phyloP scores from a whole-genome alignment of 1,140 invertebrate species.

The Neotoxoptera formosana region DNA sequence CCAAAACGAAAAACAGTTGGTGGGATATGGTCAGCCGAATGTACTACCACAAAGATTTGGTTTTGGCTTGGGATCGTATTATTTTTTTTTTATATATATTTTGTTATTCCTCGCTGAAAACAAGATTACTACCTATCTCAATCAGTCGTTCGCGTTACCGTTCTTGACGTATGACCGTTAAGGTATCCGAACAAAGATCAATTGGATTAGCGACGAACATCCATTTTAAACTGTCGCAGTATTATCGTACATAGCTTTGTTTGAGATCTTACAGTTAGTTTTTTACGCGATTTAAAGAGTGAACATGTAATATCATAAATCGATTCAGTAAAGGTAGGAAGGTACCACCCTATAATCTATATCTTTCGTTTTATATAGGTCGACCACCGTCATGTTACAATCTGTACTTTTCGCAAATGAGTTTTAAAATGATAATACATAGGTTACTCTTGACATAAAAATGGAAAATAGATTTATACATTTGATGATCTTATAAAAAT shows the following conservation, averaged over 20 bases:
- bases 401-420: not conserved
- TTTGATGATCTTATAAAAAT: not conserved
- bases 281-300: not conserved
- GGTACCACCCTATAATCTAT: too few relatives aligned
- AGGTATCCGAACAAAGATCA: not conserved
- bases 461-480: not conserved
- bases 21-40: not conserved
- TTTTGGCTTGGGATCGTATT: not conserved
- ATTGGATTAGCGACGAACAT: not conserved
- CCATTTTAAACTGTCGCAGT: constrained; percentile 12
- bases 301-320: not conserved
- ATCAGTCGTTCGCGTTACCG: not conserved
- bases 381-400: not conserved
- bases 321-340: not conserved
- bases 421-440: not conserved
- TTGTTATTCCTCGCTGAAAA: not conserved
- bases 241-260: not conserved
- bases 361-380: not conserved
- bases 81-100: not conserved
- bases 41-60: not conserved
- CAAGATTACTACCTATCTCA: not conserved
- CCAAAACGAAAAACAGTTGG: not conserved
- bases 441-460: not conserved
- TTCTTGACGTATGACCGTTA: not conserved
- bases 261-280: not conserved